Evolutionary conservation across 1,140 invertebrate species (phyloP).

Genomic region (Papilio polyxenes): DNA sequence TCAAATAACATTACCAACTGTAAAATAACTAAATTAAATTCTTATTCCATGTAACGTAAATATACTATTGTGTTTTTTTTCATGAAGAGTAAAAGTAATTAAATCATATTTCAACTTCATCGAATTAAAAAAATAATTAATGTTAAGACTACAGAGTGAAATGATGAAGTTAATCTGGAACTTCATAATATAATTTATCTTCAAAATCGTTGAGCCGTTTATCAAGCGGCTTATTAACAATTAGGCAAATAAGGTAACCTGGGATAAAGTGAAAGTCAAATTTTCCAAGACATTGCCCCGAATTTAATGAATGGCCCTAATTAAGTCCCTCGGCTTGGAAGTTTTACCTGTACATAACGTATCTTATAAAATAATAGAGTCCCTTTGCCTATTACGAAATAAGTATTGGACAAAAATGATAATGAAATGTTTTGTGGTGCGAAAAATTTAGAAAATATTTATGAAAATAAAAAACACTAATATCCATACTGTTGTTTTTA

Average conservation of each 20-base stretch:
- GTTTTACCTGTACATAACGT: slow-evolving; percentile 31
- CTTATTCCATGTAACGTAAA: no score
- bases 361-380: slow-evolving; percentile 23
- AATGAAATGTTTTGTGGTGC: neutral
- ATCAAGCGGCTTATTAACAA: slow-evolving; percentile 31
- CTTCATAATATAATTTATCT: slow-evolving; percentile 14
- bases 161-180: slow-evolving; percentile 2
- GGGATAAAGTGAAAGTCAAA: slow-evolving; percentile 28
- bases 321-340: slow-evolving; percentile 30
- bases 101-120: no score
- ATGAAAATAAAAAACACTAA: neutral
- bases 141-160: neutral
- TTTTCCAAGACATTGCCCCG: slow-evolving; percentile 35
- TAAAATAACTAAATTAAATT: no score
- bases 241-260: slow-evolving; percentile 35
- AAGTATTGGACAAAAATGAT: slow-evolving; percentile 10
- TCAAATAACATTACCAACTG: no score
- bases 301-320: slow-evolving; percentile 34
- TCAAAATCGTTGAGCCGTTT: slow-evolving; percentile 23
- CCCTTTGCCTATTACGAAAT: neutral
- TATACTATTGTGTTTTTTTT: no score
- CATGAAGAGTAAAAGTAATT: no score
- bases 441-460: neutral
- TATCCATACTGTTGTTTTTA: no score
- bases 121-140: no score